phyloP scores from a whole-genome alignment of 2,797 vertebrate species.

The Pangasius djambal region DNA sequence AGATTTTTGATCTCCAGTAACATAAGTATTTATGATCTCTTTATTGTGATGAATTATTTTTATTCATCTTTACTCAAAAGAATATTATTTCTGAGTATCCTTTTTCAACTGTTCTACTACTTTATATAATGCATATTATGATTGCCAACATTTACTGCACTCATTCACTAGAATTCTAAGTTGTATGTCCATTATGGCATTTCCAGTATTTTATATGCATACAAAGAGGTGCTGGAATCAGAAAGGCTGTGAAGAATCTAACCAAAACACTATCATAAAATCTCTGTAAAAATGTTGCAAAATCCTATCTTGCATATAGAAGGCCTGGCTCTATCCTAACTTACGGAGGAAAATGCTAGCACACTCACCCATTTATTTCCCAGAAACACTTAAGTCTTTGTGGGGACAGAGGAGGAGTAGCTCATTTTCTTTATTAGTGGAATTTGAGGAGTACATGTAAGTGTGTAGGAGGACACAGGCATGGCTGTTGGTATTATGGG shows the following conservation, averaged over 20 bases:
- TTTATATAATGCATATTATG: neutral
- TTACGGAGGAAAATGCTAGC: conserved; percentile 70
- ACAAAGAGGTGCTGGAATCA: neutral
- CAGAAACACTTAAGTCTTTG: conserved; percentile 51
- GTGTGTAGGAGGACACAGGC: neutral
- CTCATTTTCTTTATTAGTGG: neutral
- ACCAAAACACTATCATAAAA: neutral
- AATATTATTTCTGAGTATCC: neutral
- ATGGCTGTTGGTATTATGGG: neutral
- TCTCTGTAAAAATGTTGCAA: neutral
- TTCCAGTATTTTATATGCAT: neutral
- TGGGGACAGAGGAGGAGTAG: neutral
- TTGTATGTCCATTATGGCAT: neutral
- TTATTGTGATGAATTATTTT: neutral
- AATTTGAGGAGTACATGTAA: neutral
- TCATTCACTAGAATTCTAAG: neutral
- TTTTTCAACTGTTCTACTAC: neutral
- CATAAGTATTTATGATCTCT: neutral
- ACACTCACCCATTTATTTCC: conserved; percentile 62
- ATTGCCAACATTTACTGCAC: neutral
- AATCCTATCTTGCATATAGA: conserved; percentile 26
- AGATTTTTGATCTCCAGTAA: neutral
- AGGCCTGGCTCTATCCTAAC: conserved; percentile 65
- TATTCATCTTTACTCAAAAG: neutral
- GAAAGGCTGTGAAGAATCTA: neutral